Percentiles rank a stretch among this genome's conserved stretches.
Conservation (phyloP, 2,888 invertebrate genomes). For the Subacronicta megacephala region DNA sequence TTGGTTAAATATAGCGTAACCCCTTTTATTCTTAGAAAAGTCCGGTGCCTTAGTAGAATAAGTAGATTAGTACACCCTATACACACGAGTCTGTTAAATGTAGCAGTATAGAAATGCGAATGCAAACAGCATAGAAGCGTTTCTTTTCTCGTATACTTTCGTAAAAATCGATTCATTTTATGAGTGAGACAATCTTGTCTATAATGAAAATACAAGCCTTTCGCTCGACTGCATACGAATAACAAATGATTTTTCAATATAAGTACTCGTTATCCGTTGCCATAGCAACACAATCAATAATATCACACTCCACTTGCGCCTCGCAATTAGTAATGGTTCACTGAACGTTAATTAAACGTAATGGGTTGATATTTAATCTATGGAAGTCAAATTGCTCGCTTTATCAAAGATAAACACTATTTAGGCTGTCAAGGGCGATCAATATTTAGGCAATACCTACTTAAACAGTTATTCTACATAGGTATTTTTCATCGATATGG, state of each 20-base stretch:
- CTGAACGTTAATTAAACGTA: constrained; percentile 76
- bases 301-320: constrained; percentile 40
- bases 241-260: constrained; percentile 25
- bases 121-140: too few relatives aligned
- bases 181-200: too few relatives aligned
- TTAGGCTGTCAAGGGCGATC: constrained; percentile 66
- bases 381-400: constrained; percentile 70
- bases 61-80: too few relatives aligned
- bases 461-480: constrained; percentile 13
- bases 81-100: too few relatives aligned
- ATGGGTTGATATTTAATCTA: constrained; percentile 80
- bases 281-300: constrained; percentile 34
- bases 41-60: too few relatives aligned
- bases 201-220: neutral
- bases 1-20: too few relatives aligned
- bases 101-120: too few relatives aligned
- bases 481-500: constrained; percentile 3
- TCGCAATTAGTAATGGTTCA: constrained; percentile 74
- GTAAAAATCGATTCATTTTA: too few relatives aligned
- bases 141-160: too few relatives aligned
- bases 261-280: constrained; percentile 22
- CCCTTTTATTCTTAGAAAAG: too few relatives aligned
- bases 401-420: constrained; percentile 75
- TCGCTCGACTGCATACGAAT: constrained; percentile 5
- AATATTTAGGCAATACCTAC: constrained; percentile 34